phyloP scores from a whole-genome alignment of 1,140 invertebrate species.

The Bemisia tabaci region DNA sequence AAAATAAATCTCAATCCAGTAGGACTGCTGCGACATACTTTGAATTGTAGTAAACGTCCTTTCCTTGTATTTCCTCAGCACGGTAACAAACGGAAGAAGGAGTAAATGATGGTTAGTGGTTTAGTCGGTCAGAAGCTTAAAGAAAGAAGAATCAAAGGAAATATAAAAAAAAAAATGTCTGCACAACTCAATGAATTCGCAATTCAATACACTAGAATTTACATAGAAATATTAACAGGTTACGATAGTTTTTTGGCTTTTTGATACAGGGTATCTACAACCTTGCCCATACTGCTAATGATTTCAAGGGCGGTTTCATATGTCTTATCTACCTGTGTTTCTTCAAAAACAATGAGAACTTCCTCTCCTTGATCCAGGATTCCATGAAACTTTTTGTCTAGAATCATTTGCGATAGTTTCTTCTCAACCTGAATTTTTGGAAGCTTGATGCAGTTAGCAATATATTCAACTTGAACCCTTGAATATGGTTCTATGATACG shows the following conservation, averaged over 20 bases:
- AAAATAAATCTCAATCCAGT: too few species aligned
- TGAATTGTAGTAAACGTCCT: too few species aligned
- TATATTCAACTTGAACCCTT: slow-evolving; percentile 71
- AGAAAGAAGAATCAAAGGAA: too few species aligned
- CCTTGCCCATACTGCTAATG: slow-evolving; percentile 97
- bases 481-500: slow-evolving; percentile 98
- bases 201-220: neutral
- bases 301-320: slow-evolving; percentile 94
- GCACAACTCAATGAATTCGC: neutral
- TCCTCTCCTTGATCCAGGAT: slow-evolving; percentile 96
- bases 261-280: slow-evolving; percentile 94
- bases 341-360: slow-evolving; percentile 94
- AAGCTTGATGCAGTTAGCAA: slow-evolving; percentile 72
- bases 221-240: neutral
- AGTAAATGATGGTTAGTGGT: too few species aligned
- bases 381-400: slow-evolving; percentile 94
- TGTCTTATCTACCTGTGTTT: slow-evolving; percentile 85
- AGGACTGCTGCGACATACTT: too few species aligned
- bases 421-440: slow-evolving; percentile 87
- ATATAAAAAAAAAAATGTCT: too few species aligned
- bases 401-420: slow-evolving; percentile 98
- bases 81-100: too few species aligned
- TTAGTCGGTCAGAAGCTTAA: too few species aligned
- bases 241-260: slow-evolving; percentile 97
- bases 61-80: too few species aligned